Evolutionary conservation across 1,140 invertebrate species (phyloP).

Genomic region (Apocrypta bakeri): DNA sequence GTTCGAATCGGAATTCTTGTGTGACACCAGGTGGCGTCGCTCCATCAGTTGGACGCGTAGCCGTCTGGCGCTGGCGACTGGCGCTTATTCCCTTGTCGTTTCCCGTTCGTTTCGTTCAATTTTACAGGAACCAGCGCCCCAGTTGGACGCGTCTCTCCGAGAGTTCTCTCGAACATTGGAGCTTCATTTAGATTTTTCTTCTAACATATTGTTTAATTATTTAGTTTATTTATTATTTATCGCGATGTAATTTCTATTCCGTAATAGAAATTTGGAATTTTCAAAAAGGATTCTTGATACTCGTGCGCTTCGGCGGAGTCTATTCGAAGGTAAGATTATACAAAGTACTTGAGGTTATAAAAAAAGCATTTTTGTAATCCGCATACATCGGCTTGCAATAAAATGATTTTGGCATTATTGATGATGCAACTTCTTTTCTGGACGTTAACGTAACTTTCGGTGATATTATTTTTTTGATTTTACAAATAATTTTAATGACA

Average conservation of each 20-base stretch:
- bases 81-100: background rate
- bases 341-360: background rate
- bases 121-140: background rate
- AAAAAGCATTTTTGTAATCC: conserved; percentile 34
- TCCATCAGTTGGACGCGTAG: too few species aligned
- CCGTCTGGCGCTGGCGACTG: background rate
- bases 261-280: background rate
- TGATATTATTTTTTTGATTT: conserved; percentile 7
- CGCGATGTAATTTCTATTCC: background rate
- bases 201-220: background rate
- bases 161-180: background rate
- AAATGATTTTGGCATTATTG: background rate
- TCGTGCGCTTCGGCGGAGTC: background rate
- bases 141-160: background rate
- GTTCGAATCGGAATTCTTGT: too few species aligned
- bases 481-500: conserved; percentile 5
- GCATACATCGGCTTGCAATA: background rate
- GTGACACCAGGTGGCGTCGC: too few species aligned
- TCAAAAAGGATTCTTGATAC: background rate
- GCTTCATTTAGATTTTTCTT: background rate
- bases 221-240: background rate
- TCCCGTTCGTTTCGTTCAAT: conserved; percentile 12
- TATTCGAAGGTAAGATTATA: conserved; percentile 14
- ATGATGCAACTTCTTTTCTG: background rate
- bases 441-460: background rate